Evolutionary conservation across 2,797 vertebrate species (phyloP).

Genomic region (Semaprochilodus insignis): DNA sequence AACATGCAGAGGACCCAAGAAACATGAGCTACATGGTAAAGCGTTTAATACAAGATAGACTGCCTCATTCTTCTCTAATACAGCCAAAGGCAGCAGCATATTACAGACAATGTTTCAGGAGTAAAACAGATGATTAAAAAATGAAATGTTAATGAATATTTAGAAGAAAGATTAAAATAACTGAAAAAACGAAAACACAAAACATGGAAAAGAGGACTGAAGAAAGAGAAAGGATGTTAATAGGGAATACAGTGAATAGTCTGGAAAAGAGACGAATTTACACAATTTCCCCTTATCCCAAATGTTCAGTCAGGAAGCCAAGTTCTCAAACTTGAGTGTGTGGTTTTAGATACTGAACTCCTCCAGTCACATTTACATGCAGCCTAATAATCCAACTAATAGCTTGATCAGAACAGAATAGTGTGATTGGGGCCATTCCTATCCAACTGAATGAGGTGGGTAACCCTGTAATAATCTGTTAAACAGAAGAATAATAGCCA

Average conservation of each 20-base stretch:
- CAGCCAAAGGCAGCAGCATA: conserved; percentile 25
- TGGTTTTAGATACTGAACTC: not conserved
- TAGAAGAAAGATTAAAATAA: conserved; percentile 14
- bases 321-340: not conserved
- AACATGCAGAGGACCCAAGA: conserved; percentile 52
- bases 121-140: not conserved
- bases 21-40: conserved; percentile 18
- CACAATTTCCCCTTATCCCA: not conserved
- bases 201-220: not conserved
- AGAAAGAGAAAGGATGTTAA: conserved; percentile 20
- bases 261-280: not conserved
- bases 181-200: not conserved
- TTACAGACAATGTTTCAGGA: conserved; percentile 31
- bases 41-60: conserved; percentile 13
- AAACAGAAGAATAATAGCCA: too few species aligned
- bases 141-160: conserved; percentile 20
- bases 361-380: too few species aligned
- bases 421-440: too few species aligned
- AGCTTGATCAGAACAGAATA: too few species aligned
- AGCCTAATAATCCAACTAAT: too few species aligned
- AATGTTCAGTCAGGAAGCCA: not conserved
- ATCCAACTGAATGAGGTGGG: too few species aligned
- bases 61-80: conserved; percentile 7
- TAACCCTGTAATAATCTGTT: too few species aligned
- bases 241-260: not conserved